These are phyloP conservation scores for Nomia melanderi DNA, from an alignment of 1,140 invertebrate species.

Conservation along the genomic window DNA sequence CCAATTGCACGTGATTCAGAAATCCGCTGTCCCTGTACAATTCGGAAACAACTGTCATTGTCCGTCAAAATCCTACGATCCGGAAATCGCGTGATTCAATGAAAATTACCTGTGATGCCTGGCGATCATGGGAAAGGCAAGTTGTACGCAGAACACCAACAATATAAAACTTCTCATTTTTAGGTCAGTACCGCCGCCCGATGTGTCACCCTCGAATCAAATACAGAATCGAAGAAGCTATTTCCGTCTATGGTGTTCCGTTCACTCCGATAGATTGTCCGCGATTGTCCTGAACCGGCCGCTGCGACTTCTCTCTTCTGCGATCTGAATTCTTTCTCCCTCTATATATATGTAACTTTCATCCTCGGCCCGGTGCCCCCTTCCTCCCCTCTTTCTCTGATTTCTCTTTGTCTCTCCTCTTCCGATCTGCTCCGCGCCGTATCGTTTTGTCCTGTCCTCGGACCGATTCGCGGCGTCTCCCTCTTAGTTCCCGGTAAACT, in stretches of 20 bases:
- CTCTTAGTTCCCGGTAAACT: slow-evolving; percentile 71
- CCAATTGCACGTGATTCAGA: slow-evolving; percentile 74
- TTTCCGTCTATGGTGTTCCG: neutral
- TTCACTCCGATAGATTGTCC: neutral
- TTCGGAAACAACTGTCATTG: neutral
- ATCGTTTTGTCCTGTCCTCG: slow-evolving; percentile 55
- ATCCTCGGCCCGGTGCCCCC: slow-evolving; percentile 55
- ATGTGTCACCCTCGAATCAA: neutral
- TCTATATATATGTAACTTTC: slow-evolving; percentile 64
- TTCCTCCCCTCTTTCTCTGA: slow-evolving; percentile 54
- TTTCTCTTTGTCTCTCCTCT: slow-evolving; percentile 63
- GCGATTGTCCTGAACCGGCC: neutral
- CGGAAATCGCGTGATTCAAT: neutral
- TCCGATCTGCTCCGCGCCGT: slow-evolving; percentile 47
- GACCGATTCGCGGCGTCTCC: slow-evolving; percentile 55
- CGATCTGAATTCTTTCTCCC: slow-evolving; percentile 64
- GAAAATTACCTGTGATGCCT: slow-evolving; percentile 64
- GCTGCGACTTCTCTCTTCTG: slow-evolving; percentile 38
- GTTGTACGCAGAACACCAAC: slow-evolving; percentile 42
- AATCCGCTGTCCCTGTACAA: slow-evolving; percentile 72
- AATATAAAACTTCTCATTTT: slow-evolving; percentile 57
- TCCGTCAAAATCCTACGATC: neutral
- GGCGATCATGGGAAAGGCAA: slow-evolving; percentile 32
- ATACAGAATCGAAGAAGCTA: neutral
- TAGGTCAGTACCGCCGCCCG: neutral